Percentiles rank a stretch among this genome's conserved stretches.
phyloP scores from a whole-genome alignment of 2,797 vertebrate species.

The Pogonophryne albipinna region DNA sequence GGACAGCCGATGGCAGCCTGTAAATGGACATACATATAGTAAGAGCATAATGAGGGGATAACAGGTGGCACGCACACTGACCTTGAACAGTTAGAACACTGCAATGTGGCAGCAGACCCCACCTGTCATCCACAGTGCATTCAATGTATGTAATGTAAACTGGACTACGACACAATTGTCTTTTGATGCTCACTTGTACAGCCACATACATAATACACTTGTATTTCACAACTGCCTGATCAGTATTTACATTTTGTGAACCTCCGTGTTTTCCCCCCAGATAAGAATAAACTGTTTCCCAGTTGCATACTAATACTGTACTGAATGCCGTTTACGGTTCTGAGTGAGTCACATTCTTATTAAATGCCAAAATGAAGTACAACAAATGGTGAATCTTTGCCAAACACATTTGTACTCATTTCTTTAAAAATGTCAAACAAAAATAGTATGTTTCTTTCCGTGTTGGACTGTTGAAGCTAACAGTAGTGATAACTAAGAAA shows the following conservation, averaged over 20 bases:
- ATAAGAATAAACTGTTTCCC: conserved; percentile 4
- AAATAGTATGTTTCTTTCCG: background rate
- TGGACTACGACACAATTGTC: background rate
- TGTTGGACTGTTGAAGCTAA: background rate
- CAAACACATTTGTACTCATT: background rate
- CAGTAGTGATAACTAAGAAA: background rate
- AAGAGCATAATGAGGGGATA: background rate
- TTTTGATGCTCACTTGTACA: background rate
- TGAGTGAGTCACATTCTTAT: too few species aligned
- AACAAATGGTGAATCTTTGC: background rate
- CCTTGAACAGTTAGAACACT: background rate
- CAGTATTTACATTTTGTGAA: background rate
- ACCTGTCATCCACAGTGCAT: background rate
- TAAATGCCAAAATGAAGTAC: too few species aligned
- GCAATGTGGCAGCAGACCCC: background rate
- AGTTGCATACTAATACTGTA: background rate
- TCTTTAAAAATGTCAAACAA: background rate
- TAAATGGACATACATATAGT: background rate
- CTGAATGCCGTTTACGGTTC: background rate
- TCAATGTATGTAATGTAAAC: background rate
- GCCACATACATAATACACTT: background rate
- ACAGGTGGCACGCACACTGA: background rate
- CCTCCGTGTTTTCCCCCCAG: background rate
- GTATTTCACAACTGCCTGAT: background rate
- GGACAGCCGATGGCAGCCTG: background rate